These are phyloP conservation scores for Monopis laevigella DNA, from an alignment of 2,888 invertebrate species.

Conservation along the genomic window DNA sequence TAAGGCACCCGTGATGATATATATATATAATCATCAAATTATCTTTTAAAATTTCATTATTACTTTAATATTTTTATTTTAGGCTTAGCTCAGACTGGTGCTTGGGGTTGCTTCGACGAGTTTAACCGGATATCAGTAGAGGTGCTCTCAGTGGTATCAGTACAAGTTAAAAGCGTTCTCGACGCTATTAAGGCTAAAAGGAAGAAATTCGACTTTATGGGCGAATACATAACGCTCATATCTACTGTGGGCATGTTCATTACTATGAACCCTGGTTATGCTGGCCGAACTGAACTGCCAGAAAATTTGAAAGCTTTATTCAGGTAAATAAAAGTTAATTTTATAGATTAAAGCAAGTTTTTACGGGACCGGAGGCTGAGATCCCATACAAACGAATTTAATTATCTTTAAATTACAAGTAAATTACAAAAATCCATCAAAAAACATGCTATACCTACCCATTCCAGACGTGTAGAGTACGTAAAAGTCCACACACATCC, in stretches of 20 bases:
- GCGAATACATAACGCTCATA: conserved; percentile 78
- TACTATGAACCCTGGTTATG: conserved; percentile 97
- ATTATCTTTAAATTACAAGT: too few relatives aligned
- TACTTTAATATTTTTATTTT: neutral
- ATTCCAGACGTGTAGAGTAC: too few relatives aligned
- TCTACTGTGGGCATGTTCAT: conserved; percentile 91
- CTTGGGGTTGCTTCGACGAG: conserved; percentile 98
- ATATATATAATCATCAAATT: too few relatives aligned
- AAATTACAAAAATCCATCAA: too few relatives aligned
- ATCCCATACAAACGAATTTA: too few relatives aligned
- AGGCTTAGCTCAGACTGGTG: conserved; percentile 91
- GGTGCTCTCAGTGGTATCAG: conserved; percentile 94
- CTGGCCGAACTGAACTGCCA: conserved; percentile 89
- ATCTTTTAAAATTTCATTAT: too few relatives aligned
- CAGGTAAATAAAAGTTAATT: conserved; percentile 32
- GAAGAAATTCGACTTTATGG: conserved; percentile 83
- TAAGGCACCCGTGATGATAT: too few relatives aligned
- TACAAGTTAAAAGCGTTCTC: conserved; percentile 86
- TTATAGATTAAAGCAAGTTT: too few relatives aligned
- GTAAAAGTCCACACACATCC: too few relatives aligned
- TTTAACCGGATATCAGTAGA: conserved; percentile 96
- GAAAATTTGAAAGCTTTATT: conserved; percentile 80
- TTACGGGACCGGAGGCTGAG: too few relatives aligned
- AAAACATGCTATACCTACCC: too few relatives aligned
- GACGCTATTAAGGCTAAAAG: conserved; percentile 90